Base-by-base conservation (phyloP, 2,797 vertebrate genomes). In the Coracias cyanogaster region DNA sequence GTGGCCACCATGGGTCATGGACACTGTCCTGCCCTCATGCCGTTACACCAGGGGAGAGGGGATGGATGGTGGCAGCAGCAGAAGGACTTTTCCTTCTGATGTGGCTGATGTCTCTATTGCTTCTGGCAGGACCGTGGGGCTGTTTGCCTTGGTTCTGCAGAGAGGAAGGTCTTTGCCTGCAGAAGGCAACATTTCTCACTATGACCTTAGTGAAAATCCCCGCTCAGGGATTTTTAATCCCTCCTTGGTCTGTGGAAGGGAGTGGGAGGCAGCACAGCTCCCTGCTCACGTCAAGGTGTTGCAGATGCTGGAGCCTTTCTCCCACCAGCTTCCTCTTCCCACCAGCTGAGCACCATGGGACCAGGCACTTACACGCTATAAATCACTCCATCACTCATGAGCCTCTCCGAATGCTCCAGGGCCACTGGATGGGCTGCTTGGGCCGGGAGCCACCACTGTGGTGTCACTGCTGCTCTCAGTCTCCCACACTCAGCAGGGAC, bases 1-100 rank as follows among this genome's bases (percentile, higher is more conserved):
- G n/a, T 2, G 24, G 55, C 71, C 65, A 60, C 10, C 58, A 24
- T 0, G 2, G 12, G 45, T 11, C 49, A 22, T 9, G 33, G 64
- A 15, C 15, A 0, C 14, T 20, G 55, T 77, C 0, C 4, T 54
- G 71, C 43, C 58, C 21, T 71, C 0, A 0, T 43, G 39, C 35
- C 12, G 4, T 24, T 29, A 46, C 0, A 0, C 0, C 0, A 7
- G 4, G 5, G 46, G 21, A 60, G n/a, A 24, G 22, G 13, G 69
- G 37, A 14, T 2, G 52, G 73, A 6, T 31, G 33, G 19, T 58
- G 57, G 45, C 52, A 65, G 81, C 31, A 65, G 78, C 52, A 64
- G 52, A 64, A 52, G 95, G 52, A 15, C 24, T 81, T 86, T 9
- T 62, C 65, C 52, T 28, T 7, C 89, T 18, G 37, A 37, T 37